A percentile compares a stretch with the other conserved stretches of the same genome.
Conservation (phyloP, 2,113 vertebrate species). For the Ranitomeya imitator region DNA sequence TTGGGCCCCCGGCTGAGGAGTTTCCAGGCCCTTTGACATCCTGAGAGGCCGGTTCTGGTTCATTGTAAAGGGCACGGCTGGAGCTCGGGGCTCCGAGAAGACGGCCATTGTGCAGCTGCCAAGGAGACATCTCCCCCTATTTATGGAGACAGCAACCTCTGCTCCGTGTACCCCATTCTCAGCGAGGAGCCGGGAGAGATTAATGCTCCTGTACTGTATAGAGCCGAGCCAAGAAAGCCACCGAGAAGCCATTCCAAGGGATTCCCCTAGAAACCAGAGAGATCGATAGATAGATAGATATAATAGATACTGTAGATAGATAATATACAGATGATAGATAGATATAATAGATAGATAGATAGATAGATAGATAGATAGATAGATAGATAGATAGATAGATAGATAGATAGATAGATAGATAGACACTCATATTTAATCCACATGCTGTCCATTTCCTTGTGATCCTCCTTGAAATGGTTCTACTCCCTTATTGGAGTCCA, state of each 20-base stretch:
- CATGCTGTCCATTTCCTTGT: too few relatives aligned
- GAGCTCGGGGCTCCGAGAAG: background rate
- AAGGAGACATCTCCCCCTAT: constrained; percentile 42
- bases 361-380: background rate
- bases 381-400: background rate
- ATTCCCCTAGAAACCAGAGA: background rate
- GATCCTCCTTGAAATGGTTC: too few relatives aligned
- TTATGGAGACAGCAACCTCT: constrained; percentile 9
- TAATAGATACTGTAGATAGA: too few relatives aligned
- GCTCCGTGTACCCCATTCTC: background rate
- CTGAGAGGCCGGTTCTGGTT: constrained; percentile 37
- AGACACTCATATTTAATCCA: background rate
- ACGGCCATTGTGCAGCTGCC: constrained; percentile 43
- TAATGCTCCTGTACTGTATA: background rate
- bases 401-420: background rate
- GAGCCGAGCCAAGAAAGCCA: background rate
- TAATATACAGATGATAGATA: too few relatives aligned
- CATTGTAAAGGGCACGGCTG: constrained; percentile 42
- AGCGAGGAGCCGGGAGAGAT: background rate
- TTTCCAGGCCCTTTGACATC: constrained; percentile 30
- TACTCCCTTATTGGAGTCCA: too few relatives aligned
- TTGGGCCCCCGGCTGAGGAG: background rate
- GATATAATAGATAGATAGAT: background rate
- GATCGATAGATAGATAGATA: background rate
- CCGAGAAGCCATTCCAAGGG: constrained; percentile 7